Evolutionary conservation across 1,140 invertebrate species (phyloP), one percentile per base, ranked within the genome.

Genomic region (Drosophila pruinosa): DNA sequence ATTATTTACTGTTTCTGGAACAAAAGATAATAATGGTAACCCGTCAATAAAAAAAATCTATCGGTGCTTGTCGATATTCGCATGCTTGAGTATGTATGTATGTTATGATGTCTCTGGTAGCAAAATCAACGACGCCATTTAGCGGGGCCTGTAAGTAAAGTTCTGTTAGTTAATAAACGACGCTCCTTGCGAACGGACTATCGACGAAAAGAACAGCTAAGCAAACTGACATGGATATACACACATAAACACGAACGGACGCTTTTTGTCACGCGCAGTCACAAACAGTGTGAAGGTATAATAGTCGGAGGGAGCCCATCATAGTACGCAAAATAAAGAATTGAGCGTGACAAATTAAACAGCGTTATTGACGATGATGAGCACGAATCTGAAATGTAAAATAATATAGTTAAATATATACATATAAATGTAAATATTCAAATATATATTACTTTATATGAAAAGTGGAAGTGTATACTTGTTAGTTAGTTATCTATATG

Each of bases 151-250:
- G 50, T 61, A 22, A 36, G 61, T 48, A 34, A 54, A 52, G 43
- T 63, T 24, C 59, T 45, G 54, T 75, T 58, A 75, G 72, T 75
- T 59, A 68, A 71, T 41, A 72, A 65, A 54, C 54, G 53, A 45
- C 53, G 54, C 61, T 75, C 61, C 47, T 65, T 59, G 68, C 61
- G 34, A 59, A 39, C 68, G 41, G 68, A 72, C 67, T 31, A 28
- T 10, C 39, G 53, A 58, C 43, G 45, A 53, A 70, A 22, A 45
- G 56, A 38, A 63, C 22, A 28, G 67, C 57, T 24, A 26, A 41
- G 24, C 45, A 26, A 36, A 5, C 53, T 52, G 52, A 31, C 53
- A 58, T 47, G 17, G 43, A 71, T 62, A 34, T 39, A 21, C 39
- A 54, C 48, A 58, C 38, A 45, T 4, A 56, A 24, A 48, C 24